Conservation (phyloP, 2,888 invertebrate species). For the Isotomurus palustris region DNA sequence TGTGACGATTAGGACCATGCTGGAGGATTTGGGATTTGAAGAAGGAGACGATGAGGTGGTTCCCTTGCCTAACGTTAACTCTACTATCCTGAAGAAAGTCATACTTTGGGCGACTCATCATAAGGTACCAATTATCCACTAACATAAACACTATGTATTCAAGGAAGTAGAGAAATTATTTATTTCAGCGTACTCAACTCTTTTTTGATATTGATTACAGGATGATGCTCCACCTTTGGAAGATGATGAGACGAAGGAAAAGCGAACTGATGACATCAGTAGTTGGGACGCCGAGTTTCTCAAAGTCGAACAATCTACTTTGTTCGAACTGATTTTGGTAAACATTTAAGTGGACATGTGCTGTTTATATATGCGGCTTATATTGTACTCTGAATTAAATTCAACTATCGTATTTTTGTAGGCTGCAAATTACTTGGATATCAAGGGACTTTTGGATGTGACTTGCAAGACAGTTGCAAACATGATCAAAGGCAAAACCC, state of each 20-base stretch:
- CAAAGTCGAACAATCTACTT: slow-evolving; percentile 94
- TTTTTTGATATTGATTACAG: slow-evolving; percentile 33
- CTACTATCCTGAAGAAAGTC: slow-evolving; percentile 89
- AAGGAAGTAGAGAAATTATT: neutral
- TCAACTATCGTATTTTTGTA: slow-evolving; percentile 36
- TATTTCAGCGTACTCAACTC: neutral
- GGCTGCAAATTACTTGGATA: slow-evolving; percentile 95
- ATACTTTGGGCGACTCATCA: slow-evolving; percentile 90
- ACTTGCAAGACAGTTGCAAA: slow-evolving; percentile 98
- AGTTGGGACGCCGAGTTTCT: slow-evolving; percentile 99
- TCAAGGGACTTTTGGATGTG: slow-evolving; percentile 89
- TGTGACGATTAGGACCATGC: slow-evolving; percentile 96
- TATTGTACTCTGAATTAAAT: no score
- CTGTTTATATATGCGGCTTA: no score
- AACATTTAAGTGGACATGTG: no score
- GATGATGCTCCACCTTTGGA: slow-evolving; percentile 94
- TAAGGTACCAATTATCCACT: slow-evolving; percentile 52
- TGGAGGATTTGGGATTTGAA: slow-evolving; percentile 78
- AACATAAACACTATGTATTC: neutral
- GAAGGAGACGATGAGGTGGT: slow-evolving; percentile 94
- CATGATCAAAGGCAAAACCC: slow-evolving; percentile 98
- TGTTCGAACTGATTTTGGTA: slow-evolving; percentile 87
- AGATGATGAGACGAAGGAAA: slow-evolving; percentile 96
- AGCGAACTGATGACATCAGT: slow-evolving; percentile 95
- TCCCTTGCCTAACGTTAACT: slow-evolving; percentile 94